Base-by-base conservation (phyloP, 2,888 invertebrate genomes). In the Periphyllus acericola region DNA sequence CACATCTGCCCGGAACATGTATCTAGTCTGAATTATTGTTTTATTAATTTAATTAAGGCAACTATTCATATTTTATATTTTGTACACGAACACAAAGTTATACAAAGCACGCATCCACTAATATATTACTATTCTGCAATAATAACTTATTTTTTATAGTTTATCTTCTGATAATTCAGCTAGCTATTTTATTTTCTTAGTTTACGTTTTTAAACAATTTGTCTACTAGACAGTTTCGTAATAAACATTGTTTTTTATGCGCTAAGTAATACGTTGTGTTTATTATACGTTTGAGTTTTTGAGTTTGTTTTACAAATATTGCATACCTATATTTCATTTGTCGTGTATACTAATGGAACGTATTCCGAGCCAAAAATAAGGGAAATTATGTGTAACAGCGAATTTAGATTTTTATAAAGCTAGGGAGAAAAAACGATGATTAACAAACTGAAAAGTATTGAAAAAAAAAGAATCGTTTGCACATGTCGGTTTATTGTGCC, bases 221-320 rank as follows among this genome's bases (percentile, higher is more conserved):
- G 46, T 76, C 76, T 76, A 76, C 52, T 52, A 8, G 52, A 76
- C 76, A 32, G 52, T 52, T 75, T 76, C 52, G 40, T 76, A 76
- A 52, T 76, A 76, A 52, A 76, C 75, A 76, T 46, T 19, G 11
- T n/a, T 75, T n/a, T 25, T 75, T 75, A 46, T n/a, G 3, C 9
- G n/a, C 5, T 25, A 9, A 11, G 5, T 75, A 75, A 34, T 75
- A 46, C 3, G 14, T 34, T 46, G 36, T 74, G 74, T 36, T 8
- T 74, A 0, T 21, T 74, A 11, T 40, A 25, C 21, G n/a, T 34
- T 11, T 19, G 34, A 46, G n/a, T 8, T 8, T 29, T n/a, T n/a
- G 9, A 5, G 21, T 34, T 21, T 36, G 8, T 36, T 36, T 0
- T 36, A 21, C 36, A 74, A 36, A 36, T 74, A 25, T 21, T 74